Evolutionary conservation across 1,140 invertebrate genomes (phyloP), one percentile per base, ranked within the genome.

Genomic region (Heliconius hermathena): DNA sequence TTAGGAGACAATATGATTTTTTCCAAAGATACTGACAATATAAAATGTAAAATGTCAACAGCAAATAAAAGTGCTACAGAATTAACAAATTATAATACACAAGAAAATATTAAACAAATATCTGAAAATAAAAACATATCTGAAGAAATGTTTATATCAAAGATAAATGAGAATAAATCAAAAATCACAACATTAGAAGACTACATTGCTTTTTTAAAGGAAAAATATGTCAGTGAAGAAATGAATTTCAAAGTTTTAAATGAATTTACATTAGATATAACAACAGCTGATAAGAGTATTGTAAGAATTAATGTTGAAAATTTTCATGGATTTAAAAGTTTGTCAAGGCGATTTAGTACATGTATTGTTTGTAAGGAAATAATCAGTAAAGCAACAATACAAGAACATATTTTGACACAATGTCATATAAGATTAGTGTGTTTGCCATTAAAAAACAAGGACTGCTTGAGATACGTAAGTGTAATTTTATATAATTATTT

Each of bases 121-220:
- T 8, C 54, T 60, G 54, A 11, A 9, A 60, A 60, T 26, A 60
- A 60, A 22, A 22, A 26, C 1, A n/a, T 20, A 11, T 60, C 54
- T 60, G 54, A 60, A 3, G 8, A n/a, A 22, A 60, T 60, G n/a
- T 60, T 8, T 66, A 16, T 29, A 29, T 66, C 22, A 66, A 66
- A 66, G 22, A 29, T 38, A 36, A 38, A 38, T 72, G 71, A 38
- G 33, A 38, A 38, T 36, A 38, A 41, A 16, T 20, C n/a, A n/a
- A 38, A 72, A n/a, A 38, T 9, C 0, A 71, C 33, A 38, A 8
- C 6, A 18, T 72, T 72, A 38, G 11, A 36, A n/a, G 71, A 72
- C 36, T 72, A 72, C 16, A 72, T 41, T 26, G 16, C 36, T 72
- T n/a, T 72, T 26, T 11, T 72, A 72, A 72, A 72, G 18, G 71